A percentile compares a stretch with the other conserved stretches of the same genome.
phyloP scores from a whole-genome alignment of 1,140 invertebrate species.

The Ctenoplectra terminalis region DNA sequence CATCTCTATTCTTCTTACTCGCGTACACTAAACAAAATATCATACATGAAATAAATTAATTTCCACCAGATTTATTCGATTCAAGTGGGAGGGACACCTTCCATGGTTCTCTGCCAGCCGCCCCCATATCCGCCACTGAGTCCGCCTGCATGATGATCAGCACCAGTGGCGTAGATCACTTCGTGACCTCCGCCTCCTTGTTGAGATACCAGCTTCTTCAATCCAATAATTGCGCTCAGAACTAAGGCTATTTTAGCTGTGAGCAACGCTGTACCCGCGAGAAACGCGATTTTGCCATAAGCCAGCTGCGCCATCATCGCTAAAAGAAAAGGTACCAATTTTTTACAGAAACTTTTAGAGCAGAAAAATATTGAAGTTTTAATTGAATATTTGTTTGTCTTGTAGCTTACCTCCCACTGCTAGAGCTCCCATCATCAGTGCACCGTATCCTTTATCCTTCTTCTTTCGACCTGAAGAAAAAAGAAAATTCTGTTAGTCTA shows the following conservation, averaged over 20 bases:
- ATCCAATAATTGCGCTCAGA: constrained; percentile 85
- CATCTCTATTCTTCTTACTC: background rate
- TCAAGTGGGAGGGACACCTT: constrained; percentile 77
- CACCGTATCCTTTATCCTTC: constrained; percentile 80
- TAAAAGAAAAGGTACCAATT: constrained; percentile 55
- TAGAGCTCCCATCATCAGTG: constrained; percentile 85
- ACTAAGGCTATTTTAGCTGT: constrained; percentile 87
- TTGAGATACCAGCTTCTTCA: constrained; percentile 85
- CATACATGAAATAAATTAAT: background rate
- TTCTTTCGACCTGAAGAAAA: constrained; percentile 81
- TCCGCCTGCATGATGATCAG: constrained; percentile 79
- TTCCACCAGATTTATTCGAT: background rate
- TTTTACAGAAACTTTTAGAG: background rate
- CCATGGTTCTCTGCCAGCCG: constrained; percentile 84
- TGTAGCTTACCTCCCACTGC: constrained; percentile 84
- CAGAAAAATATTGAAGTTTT: background rate
- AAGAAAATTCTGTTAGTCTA: background rate
- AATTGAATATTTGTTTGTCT: no score
- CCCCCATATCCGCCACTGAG: constrained; percentile 77
- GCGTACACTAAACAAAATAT: constrained; percentile 5
- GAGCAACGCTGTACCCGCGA: constrained; percentile 87
- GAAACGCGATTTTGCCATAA: constrained; percentile 87
- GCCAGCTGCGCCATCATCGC: constrained; percentile 86
- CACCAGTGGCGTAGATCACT: constrained; percentile 84
- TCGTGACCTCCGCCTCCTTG: constrained; percentile 84